Evolutionary conservation across 1,140 invertebrate genomes (phyloP), one percentile per base, ranked within the genome.

Genomic region (Planococcus citri): DNA sequence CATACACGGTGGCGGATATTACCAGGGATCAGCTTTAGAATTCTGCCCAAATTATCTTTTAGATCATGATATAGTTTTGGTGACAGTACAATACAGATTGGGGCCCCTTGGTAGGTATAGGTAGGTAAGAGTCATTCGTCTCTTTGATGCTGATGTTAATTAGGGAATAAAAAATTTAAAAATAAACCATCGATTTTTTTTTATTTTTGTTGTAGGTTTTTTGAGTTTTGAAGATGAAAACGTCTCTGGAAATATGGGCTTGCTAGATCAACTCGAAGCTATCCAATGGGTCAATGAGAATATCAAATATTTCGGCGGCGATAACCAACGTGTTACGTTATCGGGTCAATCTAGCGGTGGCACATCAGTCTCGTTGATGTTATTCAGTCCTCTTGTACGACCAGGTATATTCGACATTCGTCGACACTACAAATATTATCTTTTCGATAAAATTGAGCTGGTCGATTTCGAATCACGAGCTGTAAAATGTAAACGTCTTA

Each of bases 281-380:
- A 74, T 92, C 17, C 73, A 85, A 20, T 92, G 89, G 89, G 78
- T 90, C 1, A 78, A 83, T 68, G 80, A 85, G 69, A 88, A 91
- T 77, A 87, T 90, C 51, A 78, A 78, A 20, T 78, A 81, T 20
- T 91, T 91, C 74, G 88, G 88, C 1, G 89, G 89, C 6, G 86
- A 91, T 78, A 80, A 83, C 0, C 78, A 82, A 14, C 78, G 82
- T 33, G 80, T 92, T 0, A 91, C 89, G 0, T 75, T 91, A 1
- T 79, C 88, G 68, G 89, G 89, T 1, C 85, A 90, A 77, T 83
- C 82, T 0, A 81, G 84, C 6, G 86, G 85, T 0, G 85, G 84
- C 22, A 81, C 82, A n/a, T 83, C 82, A 73, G 80, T 84, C 2
- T 75, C 83, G 21, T 78, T 83, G 72, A 85, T 86, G 74, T 78